These are phyloP conservation scores for Psix sp. DNA, from an alignment of 1,140 invertebrate genomes.

Conservation along the genomic window DNA sequence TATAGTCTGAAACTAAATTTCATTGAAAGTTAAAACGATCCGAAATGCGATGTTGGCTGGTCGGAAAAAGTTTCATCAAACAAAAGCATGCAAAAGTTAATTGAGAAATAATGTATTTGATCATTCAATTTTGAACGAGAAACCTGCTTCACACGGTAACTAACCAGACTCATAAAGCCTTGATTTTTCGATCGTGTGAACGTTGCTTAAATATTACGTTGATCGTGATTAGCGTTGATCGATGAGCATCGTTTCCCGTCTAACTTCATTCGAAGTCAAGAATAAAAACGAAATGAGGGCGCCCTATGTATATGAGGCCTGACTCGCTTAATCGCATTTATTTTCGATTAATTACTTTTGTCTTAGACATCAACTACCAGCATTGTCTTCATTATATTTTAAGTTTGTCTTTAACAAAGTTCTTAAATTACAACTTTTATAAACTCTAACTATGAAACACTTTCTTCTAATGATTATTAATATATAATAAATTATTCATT, in stretches of 20 bases:
- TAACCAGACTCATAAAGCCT: slow-evolving; percentile 43
- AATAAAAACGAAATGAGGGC: slow-evolving; percentile 57
- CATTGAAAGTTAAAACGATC: no score
- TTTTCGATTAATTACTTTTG: slow-evolving; percentile 61
- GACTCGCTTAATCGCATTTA: slow-evolving; percentile 54
- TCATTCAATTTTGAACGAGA: slow-evolving; percentile 40
- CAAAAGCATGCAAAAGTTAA: slow-evolving; percentile 38
- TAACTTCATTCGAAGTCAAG: slow-evolving; percentile 57
- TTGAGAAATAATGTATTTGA: slow-evolving; percentile 45
- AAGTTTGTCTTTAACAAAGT: no score
- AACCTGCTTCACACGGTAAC: slow-evolving; percentile 53
- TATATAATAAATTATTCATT: no score
- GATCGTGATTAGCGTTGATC: slow-evolving; percentile 61
- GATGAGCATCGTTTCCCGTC: slow-evolving; percentile 62
- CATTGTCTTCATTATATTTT: slow-evolving; percentile 51
- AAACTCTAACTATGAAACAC: no score
- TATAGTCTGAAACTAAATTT: background rate
- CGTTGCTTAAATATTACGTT: slow-evolving; percentile 53
- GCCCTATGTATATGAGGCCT: slow-evolving; percentile 40
- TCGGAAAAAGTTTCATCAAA: slow-evolving; percentile 28
- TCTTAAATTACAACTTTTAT: no score
- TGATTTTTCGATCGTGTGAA: slow-evolving; percentile 60
- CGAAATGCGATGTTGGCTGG: background rate
- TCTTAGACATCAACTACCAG: slow-evolving; percentile 51
- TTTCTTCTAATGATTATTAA: no score